Evolutionary conservation across 2,888 invertebrate genomes (phyloP).

Genomic region (Lasioglossum zephyrum): DNA sequence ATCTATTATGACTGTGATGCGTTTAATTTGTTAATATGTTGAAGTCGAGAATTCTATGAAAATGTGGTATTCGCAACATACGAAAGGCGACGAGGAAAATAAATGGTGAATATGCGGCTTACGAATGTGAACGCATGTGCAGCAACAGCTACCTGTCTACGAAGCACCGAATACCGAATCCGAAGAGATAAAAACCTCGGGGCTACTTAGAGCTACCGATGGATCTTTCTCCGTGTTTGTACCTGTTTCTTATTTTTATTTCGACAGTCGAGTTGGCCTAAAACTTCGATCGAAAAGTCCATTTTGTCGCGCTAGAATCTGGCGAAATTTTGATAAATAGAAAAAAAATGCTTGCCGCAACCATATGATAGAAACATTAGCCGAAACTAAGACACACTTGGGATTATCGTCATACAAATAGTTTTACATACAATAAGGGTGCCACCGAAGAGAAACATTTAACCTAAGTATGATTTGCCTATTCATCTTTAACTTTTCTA

Average conservation of each 20-base stretch:
- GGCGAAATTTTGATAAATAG: slow-evolving; percentile 64
- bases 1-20: neutral
- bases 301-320: slow-evolving; percentile 55
- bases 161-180: slow-evolving; percentile 64
- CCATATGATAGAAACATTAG: slow-evolving; percentile 76
- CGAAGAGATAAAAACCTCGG: slow-evolving; percentile 69
- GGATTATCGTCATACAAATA: slow-evolving; percentile 54
- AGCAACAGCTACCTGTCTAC: slow-evolving; percentile 67
- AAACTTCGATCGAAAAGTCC: slow-evolving; percentile 45
- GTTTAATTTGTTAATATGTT: neutral
- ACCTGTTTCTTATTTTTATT: slow-evolving; percentile 72
- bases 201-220: slow-evolving; percentile 70
- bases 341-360: slow-evolving; percentile 74
- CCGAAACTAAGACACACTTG: slow-evolving; percentile 51
- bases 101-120: slow-evolving; percentile 54
- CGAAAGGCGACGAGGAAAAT: neutral
- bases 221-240: slow-evolving; percentile 77
- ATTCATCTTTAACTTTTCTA: slow-evolving; percentile 20
- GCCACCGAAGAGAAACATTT: slow-evolving; percentile 66
- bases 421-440: slow-evolving; percentile 58
- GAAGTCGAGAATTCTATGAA: neutral
- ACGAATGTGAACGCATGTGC: slow-evolving; percentile 67
- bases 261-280: slow-evolving; percentile 66
- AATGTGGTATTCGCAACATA: neutral
- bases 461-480: slow-evolving; percentile 71